Conservation (phyloP, 2,888 invertebrate species). For the Odontothrips loti region DNA sequence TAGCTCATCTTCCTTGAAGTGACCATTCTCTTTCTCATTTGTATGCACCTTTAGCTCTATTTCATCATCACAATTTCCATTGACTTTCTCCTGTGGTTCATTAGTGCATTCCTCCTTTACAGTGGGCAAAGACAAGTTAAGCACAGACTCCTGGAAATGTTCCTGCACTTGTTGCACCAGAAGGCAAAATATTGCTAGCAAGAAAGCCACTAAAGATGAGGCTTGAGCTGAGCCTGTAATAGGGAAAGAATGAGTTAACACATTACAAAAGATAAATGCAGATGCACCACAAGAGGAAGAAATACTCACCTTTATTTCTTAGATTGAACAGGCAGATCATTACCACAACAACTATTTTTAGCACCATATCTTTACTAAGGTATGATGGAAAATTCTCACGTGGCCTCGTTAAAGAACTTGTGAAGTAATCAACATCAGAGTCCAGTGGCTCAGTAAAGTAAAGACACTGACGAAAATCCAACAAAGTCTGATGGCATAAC, state of each 20-base stretch:
- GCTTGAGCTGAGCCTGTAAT: conserved; percentile 65
- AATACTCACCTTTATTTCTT: conserved; percentile 51
- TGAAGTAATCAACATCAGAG: conserved; percentile 47
- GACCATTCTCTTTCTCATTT: conserved; percentile 36
- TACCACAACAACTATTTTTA: conserved; percentile 77
- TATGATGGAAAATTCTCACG: conserved; percentile 48
- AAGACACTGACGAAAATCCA: conserved; percentile 69
- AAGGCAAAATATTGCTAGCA: conserved; percentile 75
- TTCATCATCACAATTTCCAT: background rate
- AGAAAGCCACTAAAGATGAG: conserved; percentile 78
- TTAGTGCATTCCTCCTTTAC: conserved; percentile 37
- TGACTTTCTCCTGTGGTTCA: background rate
- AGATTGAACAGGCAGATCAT: conserved; percentile 76
- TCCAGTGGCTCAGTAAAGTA: conserved; percentile 51
- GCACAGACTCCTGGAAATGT: conserved; percentile 47
- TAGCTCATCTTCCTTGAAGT: conserved; percentile 33
- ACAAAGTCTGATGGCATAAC: conserved; percentile 63
- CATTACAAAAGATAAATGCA: conserved; percentile 26
- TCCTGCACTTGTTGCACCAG: conserved; percentile 49
- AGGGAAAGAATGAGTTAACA: conserved; percentile 28
- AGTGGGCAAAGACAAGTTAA: conserved; percentile 47
- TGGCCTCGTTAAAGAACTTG: background rate
- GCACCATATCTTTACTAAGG: conserved; percentile 65
- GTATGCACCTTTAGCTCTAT: conserved; percentile 15
- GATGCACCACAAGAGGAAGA: background rate